A percentile compares a stretch with the other conserved stretches of the same genome.
Evolutionary conservation across 2,797 vertebrate genomes (phyloP).

Genomic region (Decapterus maruadsi): DNA sequence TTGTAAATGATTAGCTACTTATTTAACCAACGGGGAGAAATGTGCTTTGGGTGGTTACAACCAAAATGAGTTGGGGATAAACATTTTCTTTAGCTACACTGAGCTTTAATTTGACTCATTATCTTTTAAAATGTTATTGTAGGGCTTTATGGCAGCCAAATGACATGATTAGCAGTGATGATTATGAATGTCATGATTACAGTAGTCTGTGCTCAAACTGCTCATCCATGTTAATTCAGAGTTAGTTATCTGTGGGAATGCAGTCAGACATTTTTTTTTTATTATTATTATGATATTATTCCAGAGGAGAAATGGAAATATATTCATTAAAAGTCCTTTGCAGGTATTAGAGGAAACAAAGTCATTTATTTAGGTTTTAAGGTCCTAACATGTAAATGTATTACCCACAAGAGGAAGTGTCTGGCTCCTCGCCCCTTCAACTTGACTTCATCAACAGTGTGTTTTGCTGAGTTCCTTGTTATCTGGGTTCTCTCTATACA

Average conservation of each 20-base stretch:
- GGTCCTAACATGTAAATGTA: conserved; percentile 33
- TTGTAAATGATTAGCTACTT: conserved; percentile 81
- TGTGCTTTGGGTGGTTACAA: conserved; percentile 71
- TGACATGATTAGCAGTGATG: conserved; percentile 62
- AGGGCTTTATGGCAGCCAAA: conserved; percentile 51
- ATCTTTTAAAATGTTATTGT: conserved; percentile 62
- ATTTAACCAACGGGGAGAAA: conserved; percentile 77
- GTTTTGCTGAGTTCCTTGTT: conserved; percentile 53
- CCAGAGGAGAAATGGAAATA: conserved; percentile 12
- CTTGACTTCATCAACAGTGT: conserved; percentile 52
- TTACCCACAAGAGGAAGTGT: conserved; percentile 36
- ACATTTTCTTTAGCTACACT: conserved; percentile 39
- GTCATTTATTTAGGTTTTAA: conserved; percentile 10
- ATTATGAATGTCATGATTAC: conserved; percentile 49
- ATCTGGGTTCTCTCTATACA: conserved; percentile 69
- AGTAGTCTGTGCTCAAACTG: conserved; percentile 32
- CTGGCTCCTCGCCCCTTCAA: conserved; percentile 22
- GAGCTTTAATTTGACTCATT: conserved; percentile 74
- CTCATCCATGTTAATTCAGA: conserved; percentile 31
- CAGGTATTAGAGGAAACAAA: neutral
- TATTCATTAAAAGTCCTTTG: conserved; percentile 18
- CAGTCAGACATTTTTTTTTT: conserved; percentile 1
- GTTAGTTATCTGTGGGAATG: conserved; percentile 31
- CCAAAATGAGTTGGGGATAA: conserved; percentile 59
- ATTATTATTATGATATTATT: neutral